Evolutionary conservation across 2,888 invertebrate genomes (phyloP), one percentile per base, ranked within the genome.

Genomic region (Apamea crenata): DNA sequence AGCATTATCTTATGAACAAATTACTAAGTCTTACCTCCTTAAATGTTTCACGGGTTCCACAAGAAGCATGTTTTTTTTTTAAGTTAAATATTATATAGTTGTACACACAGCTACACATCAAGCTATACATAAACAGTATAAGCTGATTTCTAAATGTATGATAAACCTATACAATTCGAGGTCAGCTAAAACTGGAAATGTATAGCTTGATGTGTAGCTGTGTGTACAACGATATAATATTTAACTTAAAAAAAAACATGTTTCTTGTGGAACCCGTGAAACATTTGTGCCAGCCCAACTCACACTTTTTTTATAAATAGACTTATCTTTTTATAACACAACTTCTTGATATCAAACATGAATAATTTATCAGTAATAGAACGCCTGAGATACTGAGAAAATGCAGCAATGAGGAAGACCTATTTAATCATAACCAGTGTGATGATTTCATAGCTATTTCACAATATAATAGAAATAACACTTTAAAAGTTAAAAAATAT

Each of bases 381-480:
- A 71, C 4, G 7, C 14, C 6, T n/a, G 21, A n/a, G 3, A n/a
- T 65, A 36, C 32, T 36, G 63, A 63, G 18, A 32, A 63, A 63
- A 32, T n/a, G 29, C 61, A 53, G 61, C 40, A 84, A 65, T 70
- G 67, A 81, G 36, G 63, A 80, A 71, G 63, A 29, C 32, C 50
- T 40, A 53, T n/a, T 47, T 70, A 32, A 76, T 44, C 50, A 65
- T 18, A 76, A 47, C 70, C 36, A 50, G 40, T 65, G 8, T 74
- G 7, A 36, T 0, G 16, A 79, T 85, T 86, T 67, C 81, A 72
- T 65, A 63, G 82, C 44, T 65, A 88, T 88, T 88, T 78, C 87
- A 77, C 85, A 88, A 78, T 14, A 74, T 66, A 78, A 50, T 36
- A 32, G 78, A 78, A 80, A 81, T 73, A 77, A 59, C 10, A 44